Percentiles rank a stretch among this genome's conserved stretches.
Evolutionary conservation across 2,113 vertebrate species (phyloP).

Genomic region (Mesocricetus auratus): DNA sequence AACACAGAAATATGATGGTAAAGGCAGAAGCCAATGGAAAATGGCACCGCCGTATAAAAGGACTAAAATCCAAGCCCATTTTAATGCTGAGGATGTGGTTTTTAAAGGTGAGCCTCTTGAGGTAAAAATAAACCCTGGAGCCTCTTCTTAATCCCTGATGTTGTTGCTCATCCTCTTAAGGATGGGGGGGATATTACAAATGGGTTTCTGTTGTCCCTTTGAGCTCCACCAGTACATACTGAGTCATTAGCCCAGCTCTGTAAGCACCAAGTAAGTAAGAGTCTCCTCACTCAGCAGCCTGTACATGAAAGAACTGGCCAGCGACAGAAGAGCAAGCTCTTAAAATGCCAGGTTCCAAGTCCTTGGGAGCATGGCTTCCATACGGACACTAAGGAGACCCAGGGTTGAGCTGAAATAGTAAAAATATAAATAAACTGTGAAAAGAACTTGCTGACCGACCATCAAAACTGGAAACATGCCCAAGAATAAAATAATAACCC

Average conservation of each 20-base stretch:
- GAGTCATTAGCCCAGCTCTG: conserved; percentile 67
- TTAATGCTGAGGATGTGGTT: not conserved
- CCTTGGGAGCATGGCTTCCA: conserved; percentile 38
- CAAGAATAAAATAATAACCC: conserved; percentile 33
- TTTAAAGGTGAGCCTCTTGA: not conserved
- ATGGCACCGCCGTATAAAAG: conserved; percentile 17
- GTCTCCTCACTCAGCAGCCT: conserved; percentile 55
- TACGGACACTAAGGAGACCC: not conserved
- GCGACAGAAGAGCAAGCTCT: not conserved
- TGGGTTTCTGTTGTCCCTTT: conserved; percentile 78
- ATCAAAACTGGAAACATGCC: conserved; percentile 29
- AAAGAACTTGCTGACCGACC: conserved; percentile 14
- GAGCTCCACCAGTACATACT: conserved; percentile 64
- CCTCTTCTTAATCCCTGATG: not conserved
- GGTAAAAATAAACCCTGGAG: conserved; percentile 50
- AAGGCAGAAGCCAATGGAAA: conserved; percentile 12
- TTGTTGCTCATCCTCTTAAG: conserved; percentile 62
- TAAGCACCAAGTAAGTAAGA: not conserved
- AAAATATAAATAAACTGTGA: conserved; percentile 40
- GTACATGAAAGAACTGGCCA: conserved; percentile 55
- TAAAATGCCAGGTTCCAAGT: conserved; percentile 61
- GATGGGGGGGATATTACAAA: conserved; percentile 72
- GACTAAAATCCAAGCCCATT: not conserved
- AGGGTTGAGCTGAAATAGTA: not conserved
- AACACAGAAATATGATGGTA: not conserved